Conservation (phyloP, 2,797 vertebrate species). For the Staurois parvus region DNA sequence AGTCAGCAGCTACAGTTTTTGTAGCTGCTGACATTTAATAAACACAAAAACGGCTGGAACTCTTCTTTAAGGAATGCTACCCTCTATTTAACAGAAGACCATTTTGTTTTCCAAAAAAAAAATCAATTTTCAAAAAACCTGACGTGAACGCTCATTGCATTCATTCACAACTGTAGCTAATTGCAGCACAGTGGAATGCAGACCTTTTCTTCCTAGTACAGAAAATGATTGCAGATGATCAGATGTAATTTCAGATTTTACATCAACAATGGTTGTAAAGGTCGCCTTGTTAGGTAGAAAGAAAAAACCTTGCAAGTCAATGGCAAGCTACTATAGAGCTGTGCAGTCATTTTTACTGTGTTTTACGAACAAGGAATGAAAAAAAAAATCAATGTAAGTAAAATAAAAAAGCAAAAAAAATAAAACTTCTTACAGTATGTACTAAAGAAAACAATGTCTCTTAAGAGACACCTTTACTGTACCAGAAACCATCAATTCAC, state of each 20-base stretch:
- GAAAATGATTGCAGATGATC: slow-evolving; percentile 42
- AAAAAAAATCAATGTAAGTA: background rate
- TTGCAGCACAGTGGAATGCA: slow-evolving; percentile 25
- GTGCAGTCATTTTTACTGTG: background rate
- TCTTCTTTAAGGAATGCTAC: background rate
- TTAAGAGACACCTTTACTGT: background rate
- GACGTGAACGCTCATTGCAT: background rate
- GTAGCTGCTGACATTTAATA: too few species aligned
- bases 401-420: background rate
- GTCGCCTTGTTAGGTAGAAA: background rate
- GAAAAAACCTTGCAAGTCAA: background rate
- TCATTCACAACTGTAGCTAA: slow-evolving; percentile 25
- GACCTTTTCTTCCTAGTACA: background rate
- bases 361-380: background rate
- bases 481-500: background rate
- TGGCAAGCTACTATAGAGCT: background rate
- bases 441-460: background rate
- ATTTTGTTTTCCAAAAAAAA: background rate
- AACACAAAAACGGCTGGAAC: too few species aligned
- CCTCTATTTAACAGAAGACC: background rate
- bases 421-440: background rate
- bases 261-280: background rate
- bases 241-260: slow-evolving; percentile 31
- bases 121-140: slow-evolving; percentile 1
- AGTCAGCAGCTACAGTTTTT: too few species aligned